Percentiles rank a stretch among this genome's conserved stretches.
These are phyloP conservation scores for Conus betulinus DNA, from an alignment of 1,140 invertebrate species.

Conservation along the genomic window DNA sequence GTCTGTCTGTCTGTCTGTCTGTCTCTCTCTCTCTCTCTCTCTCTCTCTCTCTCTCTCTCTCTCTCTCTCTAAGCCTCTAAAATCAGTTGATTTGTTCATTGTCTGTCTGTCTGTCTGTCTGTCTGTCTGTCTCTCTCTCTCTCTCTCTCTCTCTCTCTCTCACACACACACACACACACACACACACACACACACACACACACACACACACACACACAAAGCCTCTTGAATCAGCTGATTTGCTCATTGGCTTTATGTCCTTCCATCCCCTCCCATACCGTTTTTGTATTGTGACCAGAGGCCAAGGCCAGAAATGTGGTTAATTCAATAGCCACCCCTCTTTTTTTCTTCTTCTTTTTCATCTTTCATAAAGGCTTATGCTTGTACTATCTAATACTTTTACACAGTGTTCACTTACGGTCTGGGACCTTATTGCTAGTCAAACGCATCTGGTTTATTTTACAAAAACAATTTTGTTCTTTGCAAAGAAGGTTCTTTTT, in stretches of 20 bases:
- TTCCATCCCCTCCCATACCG: background rate
- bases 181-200: constrained; percentile 3
- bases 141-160: background rate
- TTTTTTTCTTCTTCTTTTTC: no score
- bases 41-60: background rate
- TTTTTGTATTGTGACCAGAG: background rate
- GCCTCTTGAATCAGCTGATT: background rate
- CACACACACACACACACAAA: no score
- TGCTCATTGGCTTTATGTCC: background rate
- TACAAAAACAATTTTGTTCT: no score
- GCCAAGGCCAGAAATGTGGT: background rate
- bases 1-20: no score
- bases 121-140: no score
- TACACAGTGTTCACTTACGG: background rate
- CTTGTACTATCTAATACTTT: background rate
- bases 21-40: no score
- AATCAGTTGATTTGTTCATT: no score
- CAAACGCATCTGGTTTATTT: no score
- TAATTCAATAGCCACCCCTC: background rate
- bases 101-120: no score
- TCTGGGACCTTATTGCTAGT: no score
- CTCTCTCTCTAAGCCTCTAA: no score
- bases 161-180: constrained; percentile 3
- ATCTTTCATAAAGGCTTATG: background rate
- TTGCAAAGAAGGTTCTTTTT: no score